Evolutionary conservation across 1,140 invertebrate genomes (phyloP).

Genomic region (Psilanteris sp.): DNA sequence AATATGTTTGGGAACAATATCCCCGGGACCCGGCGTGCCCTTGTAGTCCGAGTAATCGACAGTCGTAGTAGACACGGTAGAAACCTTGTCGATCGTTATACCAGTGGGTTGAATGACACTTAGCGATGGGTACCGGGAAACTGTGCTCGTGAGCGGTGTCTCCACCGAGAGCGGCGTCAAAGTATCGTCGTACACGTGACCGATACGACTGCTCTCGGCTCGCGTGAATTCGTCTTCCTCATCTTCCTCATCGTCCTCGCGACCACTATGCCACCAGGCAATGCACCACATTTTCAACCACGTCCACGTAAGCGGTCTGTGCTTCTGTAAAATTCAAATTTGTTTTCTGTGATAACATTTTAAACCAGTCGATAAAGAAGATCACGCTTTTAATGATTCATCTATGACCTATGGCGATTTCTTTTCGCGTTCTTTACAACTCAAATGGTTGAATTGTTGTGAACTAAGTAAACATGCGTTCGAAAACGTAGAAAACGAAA

Average conservation of each 20-base stretch:
- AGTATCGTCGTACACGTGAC: conserved; percentile 85
- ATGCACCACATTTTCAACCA: conserved; percentile 88
- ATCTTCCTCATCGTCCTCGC: conserved; percentile 88
- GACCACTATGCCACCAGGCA: conserved; percentile 91
- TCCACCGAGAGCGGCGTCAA: conserved; percentile 90
- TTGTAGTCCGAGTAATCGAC: conserved; percentile 61
- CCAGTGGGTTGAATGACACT: conserved; percentile 87
- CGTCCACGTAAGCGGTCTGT: conserved; percentile 81
- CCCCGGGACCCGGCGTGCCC: conserved; percentile 64
- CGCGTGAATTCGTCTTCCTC: conserved; percentile 84
- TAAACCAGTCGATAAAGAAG: too few relatives aligned
- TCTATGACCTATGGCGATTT: too few relatives aligned
- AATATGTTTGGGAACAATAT: conserved; percentile 75
- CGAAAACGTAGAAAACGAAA: too few relatives aligned
- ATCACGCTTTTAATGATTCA: too few relatives aligned
- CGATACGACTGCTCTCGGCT: conserved; percentile 84
- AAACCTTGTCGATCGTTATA: conserved; percentile 76
- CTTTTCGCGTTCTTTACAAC: too few relatives aligned
- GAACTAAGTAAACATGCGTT: too few relatives aligned
- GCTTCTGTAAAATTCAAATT: conserved; percentile 70
- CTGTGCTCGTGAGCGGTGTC: conserved; percentile 90
- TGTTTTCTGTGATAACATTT: conserved; percentile 12
- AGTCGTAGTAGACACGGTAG: conserved; percentile 34
- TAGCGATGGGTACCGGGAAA: conserved; percentile 90
- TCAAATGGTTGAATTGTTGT: too few relatives aligned